A percentile compares a stretch with the other conserved stretches of the same genome.
phyloP scores from a whole-genome alignment of 2,113 vertebrate species.

The Shinisaurus crocodilurus region DNA sequence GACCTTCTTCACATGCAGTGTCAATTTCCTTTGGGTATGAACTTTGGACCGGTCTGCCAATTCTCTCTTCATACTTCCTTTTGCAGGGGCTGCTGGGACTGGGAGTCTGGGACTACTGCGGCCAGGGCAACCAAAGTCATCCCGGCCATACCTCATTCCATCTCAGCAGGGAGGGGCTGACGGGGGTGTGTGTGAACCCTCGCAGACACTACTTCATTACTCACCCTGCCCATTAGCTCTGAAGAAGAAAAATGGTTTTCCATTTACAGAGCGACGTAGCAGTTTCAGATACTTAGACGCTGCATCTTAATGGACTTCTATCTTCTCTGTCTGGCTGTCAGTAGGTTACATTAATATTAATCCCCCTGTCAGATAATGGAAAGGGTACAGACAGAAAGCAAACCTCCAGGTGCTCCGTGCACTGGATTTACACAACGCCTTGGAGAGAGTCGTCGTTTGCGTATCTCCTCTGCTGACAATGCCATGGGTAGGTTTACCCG shows the following conservation, averaged over 20 bases:
- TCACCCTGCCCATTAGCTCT: not conserved
- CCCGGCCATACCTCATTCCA: not conserved
- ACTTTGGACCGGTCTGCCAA: not conserved
- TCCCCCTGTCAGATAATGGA: conserved; percentile 15
- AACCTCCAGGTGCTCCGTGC: not conserved
- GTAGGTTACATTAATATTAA: not conserved
- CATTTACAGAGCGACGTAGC: not conserved
- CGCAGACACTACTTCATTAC: rapidly evolving
- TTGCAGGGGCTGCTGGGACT: conserved; percentile 5
- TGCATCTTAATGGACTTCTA: conserved; percentile 1
- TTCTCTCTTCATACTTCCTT: not conserved
- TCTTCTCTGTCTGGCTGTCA: conserved; percentile 2
- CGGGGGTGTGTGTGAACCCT: not conserved
- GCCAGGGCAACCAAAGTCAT: not conserved
- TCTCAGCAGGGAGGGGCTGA: not conserved
- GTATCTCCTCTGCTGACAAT: not conserved
- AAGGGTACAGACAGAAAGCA: not conserved
- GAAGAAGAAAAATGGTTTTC: not conserved
- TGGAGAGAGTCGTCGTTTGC: not conserved
- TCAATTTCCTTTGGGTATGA: too few relatives aligned
- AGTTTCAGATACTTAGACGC: not conserved
- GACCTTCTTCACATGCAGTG: not conserved
- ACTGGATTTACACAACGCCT: not conserved
- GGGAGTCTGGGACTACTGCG: not conserved
- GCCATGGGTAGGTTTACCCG: not conserved